These are phyloP conservation scores for Nerophis ophidion DNA, from an alignment of 2,113 vertebrate genomes.

Conservation along the genomic window DNA sequence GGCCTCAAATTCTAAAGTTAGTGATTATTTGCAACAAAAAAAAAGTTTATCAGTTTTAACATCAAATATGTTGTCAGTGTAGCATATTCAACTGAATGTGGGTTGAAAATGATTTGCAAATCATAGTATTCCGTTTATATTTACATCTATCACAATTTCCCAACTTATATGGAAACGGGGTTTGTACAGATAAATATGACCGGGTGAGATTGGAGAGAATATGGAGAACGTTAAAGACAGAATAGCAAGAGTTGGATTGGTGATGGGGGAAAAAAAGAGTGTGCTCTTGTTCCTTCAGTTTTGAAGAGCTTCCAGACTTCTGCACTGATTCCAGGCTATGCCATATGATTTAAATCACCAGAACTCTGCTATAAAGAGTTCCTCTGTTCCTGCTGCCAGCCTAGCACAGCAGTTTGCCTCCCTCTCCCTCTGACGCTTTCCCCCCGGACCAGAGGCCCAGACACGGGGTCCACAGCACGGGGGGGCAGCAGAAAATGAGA, in stretches of 20 bases:
- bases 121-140: too few species aligned
- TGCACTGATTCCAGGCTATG: constrained; percentile 76
- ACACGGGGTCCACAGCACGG: constrained; percentile 61
- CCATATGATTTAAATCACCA: constrained; percentile 87
- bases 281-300: constrained; percentile 70
- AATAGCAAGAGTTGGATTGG: constrained; percentile 37
- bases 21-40: too few species aligned
- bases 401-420: constrained; percentile 70
- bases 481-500: constrained; percentile 52
- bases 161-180: too few species aligned
- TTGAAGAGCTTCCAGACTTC: constrained; percentile 74
- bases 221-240: constrained; percentile 65
- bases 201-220: constrained; percentile 59
- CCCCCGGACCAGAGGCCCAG: constrained; percentile 67
- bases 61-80: too few species aligned
- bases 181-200: constrained; percentile 52
- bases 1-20: too few species aligned
- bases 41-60: too few species aligned
- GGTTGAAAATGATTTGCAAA: too few species aligned
- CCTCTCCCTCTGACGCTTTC: constrained; percentile 14
- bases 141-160: too few species aligned
- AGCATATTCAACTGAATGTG: too few species aligned
- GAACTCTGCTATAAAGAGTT: constrained; percentile 81
- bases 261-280: constrained; percentile 52
- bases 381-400: constrained; percentile 81